These are phyloP conservation scores for Phyllopteryx taeniolatus DNA, from an alignment of 2,113 vertebrate species.

Conservation along the genomic window DNA sequence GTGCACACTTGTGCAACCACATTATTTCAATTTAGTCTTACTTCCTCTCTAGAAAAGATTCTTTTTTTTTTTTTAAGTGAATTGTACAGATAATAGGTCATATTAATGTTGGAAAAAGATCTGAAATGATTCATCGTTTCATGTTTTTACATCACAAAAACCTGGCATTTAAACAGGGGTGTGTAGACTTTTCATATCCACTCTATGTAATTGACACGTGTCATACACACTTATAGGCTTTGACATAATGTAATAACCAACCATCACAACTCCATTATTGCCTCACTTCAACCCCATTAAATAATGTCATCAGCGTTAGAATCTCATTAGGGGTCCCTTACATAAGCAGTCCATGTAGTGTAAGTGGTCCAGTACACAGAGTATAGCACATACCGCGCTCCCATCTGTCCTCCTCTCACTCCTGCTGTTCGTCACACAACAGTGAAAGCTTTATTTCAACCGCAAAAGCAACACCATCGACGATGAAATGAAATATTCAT, in stretches of 20 bases:
- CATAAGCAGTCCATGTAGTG: not conserved
- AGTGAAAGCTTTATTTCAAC: not conserved
- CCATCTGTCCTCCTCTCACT: conserved; percentile 39
- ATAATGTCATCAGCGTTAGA: not conserved
- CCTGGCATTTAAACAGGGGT: not conserved
- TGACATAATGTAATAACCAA: not conserved
- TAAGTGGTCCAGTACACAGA: not conserved
- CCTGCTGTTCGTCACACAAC: conserved; percentile 29
- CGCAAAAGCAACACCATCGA: not conserved
- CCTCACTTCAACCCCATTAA: conserved; percentile 12
- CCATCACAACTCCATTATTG: not conserved
- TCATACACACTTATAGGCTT: conserved; percentile 1
- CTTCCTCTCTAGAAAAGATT: not conserved
- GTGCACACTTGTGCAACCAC: not conserved
- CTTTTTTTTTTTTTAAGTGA: not conserved
- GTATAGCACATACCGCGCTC: conserved; percentile 7
- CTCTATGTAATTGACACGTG: not conserved
- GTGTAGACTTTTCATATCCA: not conserved
- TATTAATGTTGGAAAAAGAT: not conserved
- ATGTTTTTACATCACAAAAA: not conserved
- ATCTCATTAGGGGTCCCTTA: conserved; percentile 19
- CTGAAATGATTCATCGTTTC: not conserved
- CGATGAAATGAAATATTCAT: not conserved
- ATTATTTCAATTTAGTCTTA: not conserved
- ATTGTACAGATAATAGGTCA: not conserved